Evolutionary conservation across 2,888 invertebrate genomes (phyloP).

Genomic region (Ectropis crepuscularia): DNA sequence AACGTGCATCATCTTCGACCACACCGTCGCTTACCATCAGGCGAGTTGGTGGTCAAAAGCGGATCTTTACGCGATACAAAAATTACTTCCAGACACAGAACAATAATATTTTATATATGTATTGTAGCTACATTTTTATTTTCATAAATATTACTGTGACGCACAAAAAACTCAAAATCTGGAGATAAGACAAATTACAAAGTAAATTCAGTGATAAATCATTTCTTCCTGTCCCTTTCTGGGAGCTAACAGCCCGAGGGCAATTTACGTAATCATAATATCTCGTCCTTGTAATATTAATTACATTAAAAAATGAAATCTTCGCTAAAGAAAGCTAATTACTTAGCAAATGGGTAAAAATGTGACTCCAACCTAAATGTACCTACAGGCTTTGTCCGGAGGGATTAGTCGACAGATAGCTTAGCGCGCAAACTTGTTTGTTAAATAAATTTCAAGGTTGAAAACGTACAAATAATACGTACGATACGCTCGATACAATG

Average conservation of each 20-base stretch:
- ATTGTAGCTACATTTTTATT: background rate
- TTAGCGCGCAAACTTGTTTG: too few relatives aligned
- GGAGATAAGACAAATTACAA: constrained; percentile 11
- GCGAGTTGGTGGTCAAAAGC: too few relatives aligned
- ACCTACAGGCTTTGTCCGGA: too few relatives aligned
- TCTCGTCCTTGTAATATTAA: constrained; percentile 23
- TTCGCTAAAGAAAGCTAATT: constrained; percentile 20
- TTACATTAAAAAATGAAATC: constrained; percentile 21
- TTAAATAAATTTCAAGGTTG: too few relatives aligned
- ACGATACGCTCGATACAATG: too few relatives aligned
- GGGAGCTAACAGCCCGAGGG: constrained; percentile 22
- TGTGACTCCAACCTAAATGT: background rate
- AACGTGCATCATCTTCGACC: too few relatives aligned
- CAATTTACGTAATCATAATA: constrained; percentile 25
- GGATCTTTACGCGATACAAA: too few relatives aligned
- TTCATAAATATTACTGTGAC: background rate
- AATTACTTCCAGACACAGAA: too few relatives aligned
- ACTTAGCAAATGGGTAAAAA: constrained; percentile 7
- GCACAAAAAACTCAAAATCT: background rate
- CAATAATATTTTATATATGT: background rate
- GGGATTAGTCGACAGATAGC: too few relatives aligned
- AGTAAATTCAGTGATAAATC: constrained; percentile 23
- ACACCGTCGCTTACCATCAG: too few relatives aligned
- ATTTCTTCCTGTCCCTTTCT: constrained; percentile 17
- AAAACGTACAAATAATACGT: too few relatives aligned